Conservation (phyloP, 2,888 invertebrate species). For the Rotaria sp. region DNA sequence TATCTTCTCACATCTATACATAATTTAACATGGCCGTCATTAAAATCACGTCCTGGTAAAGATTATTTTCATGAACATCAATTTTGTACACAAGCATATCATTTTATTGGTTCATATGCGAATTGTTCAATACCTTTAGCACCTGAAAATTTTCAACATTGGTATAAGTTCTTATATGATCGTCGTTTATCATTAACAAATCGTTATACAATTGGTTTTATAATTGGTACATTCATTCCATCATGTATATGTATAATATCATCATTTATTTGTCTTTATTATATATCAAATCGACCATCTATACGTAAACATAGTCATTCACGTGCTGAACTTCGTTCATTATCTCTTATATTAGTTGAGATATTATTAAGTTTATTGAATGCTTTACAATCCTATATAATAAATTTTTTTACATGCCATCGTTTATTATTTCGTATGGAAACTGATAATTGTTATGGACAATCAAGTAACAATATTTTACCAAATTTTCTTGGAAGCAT, state of each 20-base stretch:
- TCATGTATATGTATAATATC: conserved; percentile 1
- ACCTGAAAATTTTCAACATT: neutral
- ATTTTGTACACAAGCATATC: conserved; percentile 22
- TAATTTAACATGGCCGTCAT: neutral
- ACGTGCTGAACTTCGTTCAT: neutral
- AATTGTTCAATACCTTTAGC: neutral
- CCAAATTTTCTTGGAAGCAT: conserved; percentile 27
- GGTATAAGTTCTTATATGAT: conserved; percentile 15
- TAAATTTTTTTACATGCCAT: conserved; percentile 8
- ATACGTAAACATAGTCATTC: conserved; percentile 25
- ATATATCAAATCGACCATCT: neutral
- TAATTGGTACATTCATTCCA: conserved; percentile 7
- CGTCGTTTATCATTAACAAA: neutral
- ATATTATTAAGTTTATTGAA: neutral
- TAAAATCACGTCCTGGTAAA: neutral
- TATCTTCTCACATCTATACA: neutral
- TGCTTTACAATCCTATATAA: conserved; percentile 23
- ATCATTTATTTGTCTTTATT: neutral
- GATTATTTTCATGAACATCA: conserved; percentile 29
- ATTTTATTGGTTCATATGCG: neutral
- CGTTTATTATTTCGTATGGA: conserved; percentile 16
- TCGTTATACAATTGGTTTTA: conserved; percentile 28
- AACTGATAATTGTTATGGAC: conserved; percentile 9
- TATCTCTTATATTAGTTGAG: conserved; percentile 1
- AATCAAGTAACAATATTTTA: conserved; percentile 12